Evolutionary conservation across 2,113 vertebrate species (phyloP).

Genomic region (Ranitomeya imitator): DNA sequence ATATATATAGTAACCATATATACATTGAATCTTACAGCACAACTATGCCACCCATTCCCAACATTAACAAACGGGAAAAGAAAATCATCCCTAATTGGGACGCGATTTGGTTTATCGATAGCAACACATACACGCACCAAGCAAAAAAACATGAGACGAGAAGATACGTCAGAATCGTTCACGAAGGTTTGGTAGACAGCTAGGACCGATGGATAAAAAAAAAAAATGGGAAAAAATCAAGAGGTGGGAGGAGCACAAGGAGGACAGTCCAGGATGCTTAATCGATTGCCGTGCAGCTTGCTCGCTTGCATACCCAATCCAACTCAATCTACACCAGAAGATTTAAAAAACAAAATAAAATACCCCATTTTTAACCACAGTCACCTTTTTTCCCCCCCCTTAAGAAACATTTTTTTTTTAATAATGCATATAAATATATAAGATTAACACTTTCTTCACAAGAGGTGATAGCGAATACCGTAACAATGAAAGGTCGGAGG

Average conservation of each 20-base stretch:
- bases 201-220: not conserved
- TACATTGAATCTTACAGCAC: not conserved
- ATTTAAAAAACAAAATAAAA: slow-evolving; percentile 37
- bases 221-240: not conserved
- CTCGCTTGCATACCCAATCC: not conserved
- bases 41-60: not conserved
- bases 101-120: slow-evolving; percentile 13
- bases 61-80: not conserved
- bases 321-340: slow-evolving; percentile 32
- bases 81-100: slow-evolving; percentile 27
- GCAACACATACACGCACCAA: slow-evolving; percentile 29
- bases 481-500: not conserved
- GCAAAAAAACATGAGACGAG: slow-evolving; percentile 30
- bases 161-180: slow-evolving; percentile 21
- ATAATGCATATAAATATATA: slow-evolving; percentile 50
- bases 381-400: slow-evolving; percentile 31
- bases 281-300: not conserved
- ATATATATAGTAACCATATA: not conserved
- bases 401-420: slow-evolving; percentile 34
- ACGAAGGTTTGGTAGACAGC: slow-evolving; percentile 36
- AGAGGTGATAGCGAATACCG: slow-evolving; percentile 38
- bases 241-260: slow-evolving; percentile 43
- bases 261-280: slow-evolving; percentile 12
- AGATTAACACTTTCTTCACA: slow-evolving; percentile 45
- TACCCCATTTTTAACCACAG: slow-evolving; percentile 4